Base-by-base conservation (phyloP, 2,113 vertebrate genomes). In the Pitta sordida region DNA sequence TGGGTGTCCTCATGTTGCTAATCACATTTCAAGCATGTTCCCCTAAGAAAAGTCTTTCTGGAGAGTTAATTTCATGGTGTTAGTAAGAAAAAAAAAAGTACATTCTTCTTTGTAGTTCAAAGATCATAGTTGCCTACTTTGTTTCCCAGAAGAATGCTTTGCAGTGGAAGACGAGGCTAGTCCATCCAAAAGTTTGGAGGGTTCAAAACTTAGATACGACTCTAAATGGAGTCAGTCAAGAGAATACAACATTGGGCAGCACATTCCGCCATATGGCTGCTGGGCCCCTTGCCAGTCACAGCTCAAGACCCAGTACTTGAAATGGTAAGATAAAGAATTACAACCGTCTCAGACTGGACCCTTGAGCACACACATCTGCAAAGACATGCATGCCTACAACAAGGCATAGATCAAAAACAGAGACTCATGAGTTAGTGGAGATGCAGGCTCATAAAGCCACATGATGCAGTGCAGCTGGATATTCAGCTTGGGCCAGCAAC, bases 401-500 rank as follows among this genome's bases (percentile, higher is more conserved):
- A 24, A 88, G 92, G 67, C 76, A 77, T 82, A 70, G 55, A 94
- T 62, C 63, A 88, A 71, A 94, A 94, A 70, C 87, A 95, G 67
- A 93, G 74, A 69, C 80, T 93, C 75, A n/a, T 34, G 68, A 83
- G 82, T 70, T 93, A 63, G 63, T 30, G 39, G 82, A 93, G 85
- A 80, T 58, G 52, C 43, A 36, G 55, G 71, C 85, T 91, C 88
- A 63, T 91, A 95, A 95, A 96, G 80, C 82, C 79, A 55, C 85
- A 94, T 46, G 90, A 95, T 69, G 75, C 75, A 80, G 75, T 69
- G 51, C 93, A 96, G 94, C 93, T 95, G 96, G 78, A 84, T 79
- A 64, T 53, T 63, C 93, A 91, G 82, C 68, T 32, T 80, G 55
- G 59, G 67, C 85, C 92, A 94, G 71, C 41, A 91, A 36, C 1